phyloP scores from a whole-genome alignment of 2,888 invertebrate genomes.

The Pseudococcus viburni region DNA sequence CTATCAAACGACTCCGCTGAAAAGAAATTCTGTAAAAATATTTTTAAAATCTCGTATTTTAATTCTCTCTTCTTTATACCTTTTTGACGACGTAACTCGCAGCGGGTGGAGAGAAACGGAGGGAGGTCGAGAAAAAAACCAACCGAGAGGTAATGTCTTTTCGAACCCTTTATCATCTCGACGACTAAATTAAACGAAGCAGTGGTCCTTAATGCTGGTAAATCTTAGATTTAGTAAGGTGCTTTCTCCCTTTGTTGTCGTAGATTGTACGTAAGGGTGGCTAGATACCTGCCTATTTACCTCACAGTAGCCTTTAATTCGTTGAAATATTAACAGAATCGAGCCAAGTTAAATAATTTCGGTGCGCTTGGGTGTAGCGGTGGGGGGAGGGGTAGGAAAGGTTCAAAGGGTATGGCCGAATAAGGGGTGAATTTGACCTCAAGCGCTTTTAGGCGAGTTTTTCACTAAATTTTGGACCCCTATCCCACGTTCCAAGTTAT shows the following conservation, averaged over 20 bases:
- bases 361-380: neutral
- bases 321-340: slow-evolving; percentile 47
- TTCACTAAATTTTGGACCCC: too few species aligned
- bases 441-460: too few species aligned
- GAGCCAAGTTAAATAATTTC: slow-evolving; percentile 23
- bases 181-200: slow-evolving; percentile 36
- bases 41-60: slow-evolving; percentile 46
- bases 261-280: too few species aligned
- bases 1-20: slow-evolving; percentile 52
- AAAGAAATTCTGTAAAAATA: slow-evolving; percentile 51
- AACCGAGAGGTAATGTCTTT: slow-evolving; percentile 35
- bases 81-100: slow-evolving; percentile 18
- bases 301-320: slow-evolving; percentile 12
- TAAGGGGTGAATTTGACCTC: too few species aligned
- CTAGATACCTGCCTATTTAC: neutral
- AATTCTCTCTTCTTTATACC: slow-evolving; percentile 17
- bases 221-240: neutral
- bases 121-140: neutral
- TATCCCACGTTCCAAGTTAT: too few species aligned
- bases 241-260: neutral
- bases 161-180: slow-evolving; percentile 53
- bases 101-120: neutral
- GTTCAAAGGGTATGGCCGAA: too few species aligned
- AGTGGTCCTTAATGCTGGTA: slow-evolving; percentile 8
- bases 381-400: too few species aligned